Base-by-base conservation (phyloP, 2,888 invertebrate species). In the Trisateles emortualis region DNA sequence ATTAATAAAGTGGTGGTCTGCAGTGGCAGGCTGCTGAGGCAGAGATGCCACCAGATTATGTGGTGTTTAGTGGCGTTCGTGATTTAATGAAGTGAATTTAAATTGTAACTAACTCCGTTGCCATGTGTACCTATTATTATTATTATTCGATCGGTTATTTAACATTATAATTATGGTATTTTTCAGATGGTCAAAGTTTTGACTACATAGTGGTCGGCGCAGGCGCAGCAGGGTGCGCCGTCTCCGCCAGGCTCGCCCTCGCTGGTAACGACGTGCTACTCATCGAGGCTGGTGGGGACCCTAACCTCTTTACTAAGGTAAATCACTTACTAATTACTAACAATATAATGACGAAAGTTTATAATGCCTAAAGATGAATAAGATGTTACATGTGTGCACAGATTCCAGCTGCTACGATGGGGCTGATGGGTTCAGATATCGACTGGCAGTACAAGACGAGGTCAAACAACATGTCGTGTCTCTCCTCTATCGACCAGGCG, bases 201-300 rank as follows among this genome's bases (percentile, higher is more conserved):
- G 93, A 94, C 57, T 94, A 93, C 76, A 84, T 94, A 22, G 88
- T 94, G 45, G 88, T 93, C 38, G 93, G 94, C 8, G 89, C 86
- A n/a, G 92, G 92, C 13, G 86, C 83, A 0, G 87, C 73, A 0
- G 89, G 89, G 0, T 46, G 76, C 17, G 82, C 76, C 48, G 79
- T 48, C 58, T 88, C 84, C 8, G 79, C 80, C 41, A 69, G 87
- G 5, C 80, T 88, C 10, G 79, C 86, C n/a, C 75, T 74, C 24
- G 75, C 79, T 0, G 84, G 83, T 0, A 36, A 42, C 11, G 11
- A 47, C 9, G 86, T 86, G 46, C 68, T 88, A 64, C 78, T 88
- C 29, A 35, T 86, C 2, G 88, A 88, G 59, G 87, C 88, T 0
- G 88, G 88, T 0, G 81, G 76, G 0, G 68, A 81, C 26, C 84